A percentile compares a stretch with the other conserved stretches of the same genome.
These are phyloP conservation scores for Atrina japonica DNA, from an alignment of 2,888 invertebrate genomes.

Conservation along the genomic window DNA sequence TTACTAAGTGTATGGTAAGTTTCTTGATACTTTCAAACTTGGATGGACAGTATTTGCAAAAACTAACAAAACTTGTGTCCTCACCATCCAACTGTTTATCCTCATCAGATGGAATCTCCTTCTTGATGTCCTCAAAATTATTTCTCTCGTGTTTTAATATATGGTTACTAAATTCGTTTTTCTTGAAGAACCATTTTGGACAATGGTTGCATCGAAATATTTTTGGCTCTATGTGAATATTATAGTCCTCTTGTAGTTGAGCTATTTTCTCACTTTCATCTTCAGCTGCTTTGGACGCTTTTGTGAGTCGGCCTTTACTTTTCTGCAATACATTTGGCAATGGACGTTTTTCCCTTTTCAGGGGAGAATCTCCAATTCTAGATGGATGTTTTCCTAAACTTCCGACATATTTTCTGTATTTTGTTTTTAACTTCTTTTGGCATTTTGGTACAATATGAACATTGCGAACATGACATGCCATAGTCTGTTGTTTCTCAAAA, in stretches of 20 bases:
- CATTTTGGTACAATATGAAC: conserved; percentile 14
- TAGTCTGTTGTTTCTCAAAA: conserved; percentile 30
- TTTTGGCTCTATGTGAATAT: conserved; percentile 6
- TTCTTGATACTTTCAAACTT: conserved; percentile 17
- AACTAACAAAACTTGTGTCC: background rate
- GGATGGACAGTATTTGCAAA: conserved; percentile 39
- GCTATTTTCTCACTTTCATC: conserved; percentile 6
- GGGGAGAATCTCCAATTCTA: too few species aligned
- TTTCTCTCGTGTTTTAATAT: conserved; percentile 1
- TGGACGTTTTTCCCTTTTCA: background rate
- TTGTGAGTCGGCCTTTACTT: background rate
- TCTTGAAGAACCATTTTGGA: conserved; percentile 23
- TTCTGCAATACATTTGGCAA: background rate
- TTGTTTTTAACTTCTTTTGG: background rate
- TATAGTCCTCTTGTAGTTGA: conserved; percentile 18
- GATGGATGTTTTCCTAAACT: too few species aligned
- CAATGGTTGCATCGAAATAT: conserved; percentile 9
- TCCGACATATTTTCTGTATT: too few species aligned
- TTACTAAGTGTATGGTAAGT: conserved; percentile 27
- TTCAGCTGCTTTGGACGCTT: conserved; percentile 16
- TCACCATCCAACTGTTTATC: background rate
- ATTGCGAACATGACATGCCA: conserved; percentile 38
- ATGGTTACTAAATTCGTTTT: conserved; percentile 1
- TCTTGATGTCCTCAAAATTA: conserved; percentile 5
- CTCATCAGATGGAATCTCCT: background rate